phyloP scores from a whole-genome alignment of 2,113 vertebrate species.

The Calidris pygmaea region DNA sequence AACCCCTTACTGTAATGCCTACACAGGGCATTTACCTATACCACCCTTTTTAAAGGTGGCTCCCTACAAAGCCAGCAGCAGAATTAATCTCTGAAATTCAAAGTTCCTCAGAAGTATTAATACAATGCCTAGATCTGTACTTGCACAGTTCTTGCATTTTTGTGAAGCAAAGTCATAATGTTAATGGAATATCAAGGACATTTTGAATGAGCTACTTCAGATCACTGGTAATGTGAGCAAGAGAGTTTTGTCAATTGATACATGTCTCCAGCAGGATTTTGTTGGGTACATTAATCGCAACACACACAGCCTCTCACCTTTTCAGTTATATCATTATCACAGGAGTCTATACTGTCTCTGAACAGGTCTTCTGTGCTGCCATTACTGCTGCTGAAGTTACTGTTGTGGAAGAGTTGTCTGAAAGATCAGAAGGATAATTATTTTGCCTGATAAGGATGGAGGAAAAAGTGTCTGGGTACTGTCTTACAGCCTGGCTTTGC shows the following conservation, averaged over 20 bases:
- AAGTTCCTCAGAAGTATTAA: background rate
- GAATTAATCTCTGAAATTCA: background rate
- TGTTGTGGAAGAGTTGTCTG: constrained; percentile 95
- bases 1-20: background rate
- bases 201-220: background rate
- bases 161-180: background rate
- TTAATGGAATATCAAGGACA: background rate
- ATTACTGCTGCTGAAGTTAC: constrained; percentile 96
- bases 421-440: constrained; percentile 37
- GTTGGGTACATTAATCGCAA: background rate
- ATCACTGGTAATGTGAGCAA: background rate
- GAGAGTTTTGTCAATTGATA: background rate
- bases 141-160: background rate
- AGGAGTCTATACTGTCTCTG: constrained; percentile 94
- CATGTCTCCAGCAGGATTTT: background rate
- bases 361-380: constrained; percentile 97
- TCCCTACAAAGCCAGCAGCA: background rate
- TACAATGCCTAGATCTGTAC: background rate
- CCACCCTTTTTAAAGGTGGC: background rate
- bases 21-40: background rate
- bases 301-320: constrained; percentile 77
- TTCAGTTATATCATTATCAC: constrained; percentile 92
- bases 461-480: background rate
- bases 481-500: background rate
- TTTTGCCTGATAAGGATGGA: constrained; percentile 59